Conservation (phyloP, 2,888 invertebrate species). For the Metallyticus violacea region DNA sequence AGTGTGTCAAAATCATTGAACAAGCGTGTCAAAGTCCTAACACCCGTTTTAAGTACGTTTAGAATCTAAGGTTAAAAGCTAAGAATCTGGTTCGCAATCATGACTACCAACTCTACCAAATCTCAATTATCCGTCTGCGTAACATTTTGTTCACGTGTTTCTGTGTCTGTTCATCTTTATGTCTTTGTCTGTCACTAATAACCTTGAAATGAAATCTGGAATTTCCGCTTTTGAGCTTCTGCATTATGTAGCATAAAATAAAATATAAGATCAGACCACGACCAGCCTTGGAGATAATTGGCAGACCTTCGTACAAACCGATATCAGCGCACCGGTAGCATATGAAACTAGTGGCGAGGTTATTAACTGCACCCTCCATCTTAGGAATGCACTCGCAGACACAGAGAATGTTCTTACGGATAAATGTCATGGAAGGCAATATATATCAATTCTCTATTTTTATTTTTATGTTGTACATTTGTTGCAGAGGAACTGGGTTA, state of each 20-base stretch:
- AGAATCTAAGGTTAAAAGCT: too few relatives aligned
- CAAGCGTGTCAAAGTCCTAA: too few relatives aligned
- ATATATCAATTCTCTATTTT: too few relatives aligned
- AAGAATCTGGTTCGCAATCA: too few relatives aligned
- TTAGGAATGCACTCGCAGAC: neutral
- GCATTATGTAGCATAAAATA: neutral
- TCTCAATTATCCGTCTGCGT: too few relatives aligned
- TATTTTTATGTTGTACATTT: too few relatives aligned
- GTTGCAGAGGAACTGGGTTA: too few relatives aligned
- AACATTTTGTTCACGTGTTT: neutral
- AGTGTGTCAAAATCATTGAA: too few relatives aligned
- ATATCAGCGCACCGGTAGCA: neutral
- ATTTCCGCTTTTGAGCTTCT: neutral
- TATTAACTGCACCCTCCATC: neutral
- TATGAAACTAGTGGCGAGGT: neutral
- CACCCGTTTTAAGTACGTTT: too few relatives aligned
- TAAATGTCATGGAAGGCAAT: too few relatives aligned
- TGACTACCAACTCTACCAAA: too few relatives aligned
- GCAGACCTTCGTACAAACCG: neutral
- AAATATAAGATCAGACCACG: neutral
- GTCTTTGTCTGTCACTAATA: neutral
- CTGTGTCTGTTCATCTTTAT: neutral
- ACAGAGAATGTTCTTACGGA: neutral
- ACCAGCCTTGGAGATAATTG: neutral
- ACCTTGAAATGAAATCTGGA: neutral